Evolutionary conservation across 2,888 invertebrate species (phyloP), one percentile per base, ranked within the genome.

Genomic region (Aphrophora alni): DNA sequence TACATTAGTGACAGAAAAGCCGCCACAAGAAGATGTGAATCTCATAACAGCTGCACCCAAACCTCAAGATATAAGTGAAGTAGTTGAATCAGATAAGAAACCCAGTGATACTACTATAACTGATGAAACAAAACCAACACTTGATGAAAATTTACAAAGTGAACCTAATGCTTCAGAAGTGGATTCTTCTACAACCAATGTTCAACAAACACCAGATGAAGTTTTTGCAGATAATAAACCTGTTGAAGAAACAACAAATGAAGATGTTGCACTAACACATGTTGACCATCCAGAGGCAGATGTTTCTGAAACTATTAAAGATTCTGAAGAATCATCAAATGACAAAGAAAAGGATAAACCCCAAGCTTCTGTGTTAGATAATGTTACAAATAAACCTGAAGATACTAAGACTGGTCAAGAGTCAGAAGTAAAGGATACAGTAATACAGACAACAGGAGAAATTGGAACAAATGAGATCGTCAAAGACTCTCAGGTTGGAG

Each of bases 191-290:
- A 33, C 80, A 10, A 73, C 81, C 26, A 79, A 80, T 21, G 76
- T 78, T 80, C 70, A 33, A 51, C 26, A 28, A 17, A 33, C 33
- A 28, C 25, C n/a, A 68, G 33, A 14, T n/a, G 27, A 69, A n/a
- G 21, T 38, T 68, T 28, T 83, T 38, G 84, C 84, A 26, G 83
- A 84, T 77, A 81, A 82, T 59, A 82, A 84, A 28, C 80, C 84
- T 75, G 82, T 82, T 75, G 83, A 83, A 78, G 85, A 86, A 38
- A 82, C 84, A 74, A 83, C 84, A 38, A 59, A 51, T n/a, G 44
- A 77, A 24, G 78, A 81, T 14, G 79, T 38, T 2, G 27, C 59
- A 33, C 33, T 33, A 69, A 75, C 59, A 38, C 28, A 70, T 68
- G 75, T n/a, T 17, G 44, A 71, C 25, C 24, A 24, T 33, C 7